Evolutionary conservation across 2,797 vertebrate species (phyloP), one percentile per base, ranked within the genome.

Genomic region (Decapterus maruadsi): DNA sequence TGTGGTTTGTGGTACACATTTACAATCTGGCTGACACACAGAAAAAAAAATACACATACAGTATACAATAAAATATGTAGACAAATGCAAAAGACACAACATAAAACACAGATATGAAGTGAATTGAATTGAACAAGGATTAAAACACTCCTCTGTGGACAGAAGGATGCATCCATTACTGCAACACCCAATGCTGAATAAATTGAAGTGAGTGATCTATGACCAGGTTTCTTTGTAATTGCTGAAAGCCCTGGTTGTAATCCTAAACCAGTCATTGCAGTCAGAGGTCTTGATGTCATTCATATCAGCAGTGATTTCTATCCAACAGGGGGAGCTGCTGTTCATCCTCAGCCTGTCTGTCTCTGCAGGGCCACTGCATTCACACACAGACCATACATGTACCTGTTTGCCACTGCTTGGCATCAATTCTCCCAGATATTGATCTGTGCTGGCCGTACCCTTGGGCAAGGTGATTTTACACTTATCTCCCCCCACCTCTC

Each of bases 401-500:
- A 64, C 46, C 69, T 65, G 34, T 78, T 86, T 56, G 61, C 67
- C 78, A 80, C 75, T 75, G 77, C 86, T 86, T 80, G 87, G 78
- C 90, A 92, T 90, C 89, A 85, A 86, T 93, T 90, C 85, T 90
- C 87, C 77, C 83, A 75, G 89, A 91, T 94, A 95, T 95, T 81
- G 92, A 94, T 94, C 82, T 86, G 81, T 86, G 83, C 61, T 80
- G 80, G 83, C 84, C 10, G 31, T 93, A 90, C 89, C 93, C 94
- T 94, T 94, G 93, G 82, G 92, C 91, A 94, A 95, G 94, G 94
- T 93, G 93, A 94, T 93, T 93, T 94, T 87, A 89, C 85, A 90
- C 85, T 90, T 87, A 88, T 79, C 89, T 80, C 26, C 60, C 50
- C 65, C 72, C 62, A 70, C 83, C 71, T 75, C 78, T 60, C 70